Percentiles rank a stretch among this genome's conserved stretches.
Conservation (phyloP, 2,888 invertebrate genomes). For the Cephalotes varians region DNA sequence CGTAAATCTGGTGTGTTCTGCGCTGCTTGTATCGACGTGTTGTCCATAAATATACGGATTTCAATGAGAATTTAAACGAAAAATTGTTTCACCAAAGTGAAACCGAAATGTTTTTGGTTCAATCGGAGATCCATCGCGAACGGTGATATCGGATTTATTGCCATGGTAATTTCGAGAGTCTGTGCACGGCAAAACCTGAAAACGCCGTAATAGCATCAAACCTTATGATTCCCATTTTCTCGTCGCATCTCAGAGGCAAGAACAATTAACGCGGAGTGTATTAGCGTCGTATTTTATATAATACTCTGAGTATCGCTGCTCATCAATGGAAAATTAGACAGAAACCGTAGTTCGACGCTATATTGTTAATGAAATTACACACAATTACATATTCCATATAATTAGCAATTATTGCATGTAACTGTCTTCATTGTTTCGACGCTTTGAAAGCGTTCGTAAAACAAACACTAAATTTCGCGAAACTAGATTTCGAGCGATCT, state of each 20-base stretch:
- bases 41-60: constrained; percentile 60
- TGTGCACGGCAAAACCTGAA: constrained; percentile 11
- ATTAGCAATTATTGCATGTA: background rate
- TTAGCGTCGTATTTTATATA: background rate
- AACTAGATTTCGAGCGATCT: constrained; percentile 27
- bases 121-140: constrained; percentile 41
- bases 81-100: constrained; percentile 54
- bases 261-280: background rate
- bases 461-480: constrained; percentile 1
- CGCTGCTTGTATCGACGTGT: constrained; percentile 55
- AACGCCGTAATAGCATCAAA: constrained; percentile 15
- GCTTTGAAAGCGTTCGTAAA: constrained; percentile 1
- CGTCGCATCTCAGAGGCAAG: background rate
- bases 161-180: constrained; percentile 5
- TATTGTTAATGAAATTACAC: background rate
- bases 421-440: background rate
- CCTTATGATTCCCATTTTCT: constrained; percentile 8
- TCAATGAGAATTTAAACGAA: constrained; percentile 58
- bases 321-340: background rate
- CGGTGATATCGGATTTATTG: constrained; percentile 54
- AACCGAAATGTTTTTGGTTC: constrained; percentile 51
- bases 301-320: background rate
- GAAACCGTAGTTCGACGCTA: background rate
- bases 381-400: background rate
- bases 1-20: constrained; percentile 66